phyloP scores from a whole-genome alignment of 2,888 invertebrate genomes.

The Megastigmus dorsalis region DNA sequence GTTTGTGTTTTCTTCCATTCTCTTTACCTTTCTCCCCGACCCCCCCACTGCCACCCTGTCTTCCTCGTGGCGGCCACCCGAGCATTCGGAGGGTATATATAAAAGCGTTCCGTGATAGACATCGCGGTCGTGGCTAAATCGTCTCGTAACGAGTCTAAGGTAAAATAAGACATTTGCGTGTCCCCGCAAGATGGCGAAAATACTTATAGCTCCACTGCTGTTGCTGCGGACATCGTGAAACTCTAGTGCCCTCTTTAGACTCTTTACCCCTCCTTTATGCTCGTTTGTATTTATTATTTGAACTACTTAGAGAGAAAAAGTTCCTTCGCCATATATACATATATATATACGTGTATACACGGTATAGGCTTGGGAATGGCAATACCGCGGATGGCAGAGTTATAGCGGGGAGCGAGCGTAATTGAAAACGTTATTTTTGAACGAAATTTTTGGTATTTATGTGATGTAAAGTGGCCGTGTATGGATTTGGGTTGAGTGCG shows the following conservation, averaged over 20 bases:
- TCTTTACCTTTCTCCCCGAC: background rate
- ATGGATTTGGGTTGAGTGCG: too few relatives aligned
- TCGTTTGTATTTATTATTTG: conserved; percentile 25
- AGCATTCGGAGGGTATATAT: too few relatives aligned
- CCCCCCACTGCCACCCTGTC: too few relatives aligned
- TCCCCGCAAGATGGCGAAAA: background rate
- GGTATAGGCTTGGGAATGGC: too few relatives aligned
- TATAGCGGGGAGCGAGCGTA: too few relatives aligned
- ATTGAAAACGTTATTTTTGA: too few relatives aligned
- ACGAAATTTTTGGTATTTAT: too few relatives aligned
- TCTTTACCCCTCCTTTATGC: background rate
- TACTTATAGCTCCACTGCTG: background rate
- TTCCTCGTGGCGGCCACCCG: background rate
- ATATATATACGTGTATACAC: too few relatives aligned
- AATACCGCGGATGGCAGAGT: too few relatives aligned
- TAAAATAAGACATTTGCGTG: conserved; percentile 44
- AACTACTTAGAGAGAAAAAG: background rate
- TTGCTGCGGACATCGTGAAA: background rate
- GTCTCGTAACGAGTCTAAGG: background rate
- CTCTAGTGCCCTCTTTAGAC: conserved; percentile 18
- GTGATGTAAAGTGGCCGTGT: too few relatives aligned
- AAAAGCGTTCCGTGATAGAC: conserved; percentile 23
- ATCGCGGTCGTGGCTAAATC: background rate
- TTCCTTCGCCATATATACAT: too few relatives aligned
- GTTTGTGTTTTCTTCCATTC: background rate